Evolutionary conservation across 2,797 vertebrate genomes (phyloP).

Genomic region (Atherinosoma microstoma): DNA sequence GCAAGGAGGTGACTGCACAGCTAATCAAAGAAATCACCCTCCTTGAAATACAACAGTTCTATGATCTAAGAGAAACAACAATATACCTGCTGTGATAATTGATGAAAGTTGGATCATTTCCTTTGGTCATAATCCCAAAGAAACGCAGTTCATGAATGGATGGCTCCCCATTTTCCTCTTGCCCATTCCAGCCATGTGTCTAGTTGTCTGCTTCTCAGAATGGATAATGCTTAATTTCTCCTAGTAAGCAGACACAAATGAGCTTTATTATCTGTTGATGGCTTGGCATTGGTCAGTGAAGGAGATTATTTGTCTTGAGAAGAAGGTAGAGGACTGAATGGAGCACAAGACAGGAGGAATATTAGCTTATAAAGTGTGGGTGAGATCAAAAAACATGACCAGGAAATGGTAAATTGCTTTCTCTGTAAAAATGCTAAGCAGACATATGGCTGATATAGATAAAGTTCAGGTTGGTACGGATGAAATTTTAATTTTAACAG

Average conservation of each 20-base stretch:
- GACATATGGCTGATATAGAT: neutral
- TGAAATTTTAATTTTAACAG: too few relatives aligned
- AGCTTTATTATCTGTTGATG: conserved; percentile 77
- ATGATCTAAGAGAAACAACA: neutral
- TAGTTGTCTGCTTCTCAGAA: conserved; percentile 47
- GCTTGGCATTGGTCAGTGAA: conserved; percentile 66
- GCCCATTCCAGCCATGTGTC: conserved; percentile 37
- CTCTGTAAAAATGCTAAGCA: neutral
- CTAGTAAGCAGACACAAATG: conserved; percentile 80
- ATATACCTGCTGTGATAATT: conserved; percentile 38
- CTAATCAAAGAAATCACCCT: conserved; percentile 14
- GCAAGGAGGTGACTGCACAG: conserved; percentile 2
- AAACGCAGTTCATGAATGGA: conserved; percentile 17
- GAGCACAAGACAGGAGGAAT: conserved; percentile 6
- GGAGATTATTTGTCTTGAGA: conserved; percentile 67
- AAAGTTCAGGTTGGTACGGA: neutral
- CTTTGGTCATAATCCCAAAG: conserved; percentile 11
- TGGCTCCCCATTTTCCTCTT: conserved; percentile 2
- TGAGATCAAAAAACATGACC: neutral
- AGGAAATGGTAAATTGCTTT: neutral
- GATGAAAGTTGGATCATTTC: conserved; percentile 26
- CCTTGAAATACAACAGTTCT: neutral
- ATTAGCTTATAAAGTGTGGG: neutral
- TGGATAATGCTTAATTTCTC: conserved; percentile 75
- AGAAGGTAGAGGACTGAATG: conserved; percentile 33